phyloP scores from a whole-genome alignment of 2,113 vertebrate genomes.

The Stigmatopora argus region DNA sequence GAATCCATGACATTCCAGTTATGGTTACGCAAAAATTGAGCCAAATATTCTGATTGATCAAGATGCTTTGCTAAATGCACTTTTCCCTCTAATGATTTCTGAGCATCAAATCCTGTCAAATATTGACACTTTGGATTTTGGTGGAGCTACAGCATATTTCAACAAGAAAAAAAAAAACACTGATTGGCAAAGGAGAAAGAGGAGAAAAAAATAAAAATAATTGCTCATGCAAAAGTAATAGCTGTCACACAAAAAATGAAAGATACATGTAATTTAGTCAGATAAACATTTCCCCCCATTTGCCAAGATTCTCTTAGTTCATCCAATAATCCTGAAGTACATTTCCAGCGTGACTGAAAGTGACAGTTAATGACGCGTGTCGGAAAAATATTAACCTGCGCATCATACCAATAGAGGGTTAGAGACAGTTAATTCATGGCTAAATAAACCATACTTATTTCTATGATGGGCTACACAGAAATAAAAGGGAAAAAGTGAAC shows the following conservation, averaged over 20 bases:
- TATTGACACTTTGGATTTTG: slow-evolving; percentile 32
- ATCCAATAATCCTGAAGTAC: slow-evolving; percentile 57
- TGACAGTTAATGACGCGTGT: slow-evolving; percentile 47
- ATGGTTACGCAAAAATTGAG: background rate
- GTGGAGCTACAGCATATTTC: slow-evolving; percentile 8
- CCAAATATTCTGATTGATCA: background rate
- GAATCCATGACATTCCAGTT: too few species aligned
- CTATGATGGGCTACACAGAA: background rate
- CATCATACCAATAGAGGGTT: slow-evolving; percentile 45
- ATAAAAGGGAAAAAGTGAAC: background rate
- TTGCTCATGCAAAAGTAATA: slow-evolving; percentile 23
- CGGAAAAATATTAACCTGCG: slow-evolving; percentile 40
- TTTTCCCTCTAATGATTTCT: slow-evolving; percentile 39
- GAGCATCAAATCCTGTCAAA: slow-evolving; percentile 40
- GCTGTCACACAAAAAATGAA: slow-evolving; percentile 15
- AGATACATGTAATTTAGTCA: background rate
- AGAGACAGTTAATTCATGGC: slow-evolving; percentile 3
- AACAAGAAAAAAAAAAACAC: slow-evolving; percentile 2
- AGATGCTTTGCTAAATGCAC: slow-evolving; percentile 16
- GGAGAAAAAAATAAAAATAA: slow-evolving; percentile 1
- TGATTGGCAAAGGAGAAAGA: slow-evolving; percentile 15
- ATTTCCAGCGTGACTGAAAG: slow-evolving; percentile 51
- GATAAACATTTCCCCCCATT: slow-evolving; percentile 32
- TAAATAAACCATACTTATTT: slow-evolving; percentile 3
- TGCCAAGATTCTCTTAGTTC: slow-evolving; percentile 40